Evolutionary conservation across 2,113 vertebrate genomes (phyloP), one percentile per base, ranked within the genome.

Genomic region (Emydura subglobosa): DNA sequence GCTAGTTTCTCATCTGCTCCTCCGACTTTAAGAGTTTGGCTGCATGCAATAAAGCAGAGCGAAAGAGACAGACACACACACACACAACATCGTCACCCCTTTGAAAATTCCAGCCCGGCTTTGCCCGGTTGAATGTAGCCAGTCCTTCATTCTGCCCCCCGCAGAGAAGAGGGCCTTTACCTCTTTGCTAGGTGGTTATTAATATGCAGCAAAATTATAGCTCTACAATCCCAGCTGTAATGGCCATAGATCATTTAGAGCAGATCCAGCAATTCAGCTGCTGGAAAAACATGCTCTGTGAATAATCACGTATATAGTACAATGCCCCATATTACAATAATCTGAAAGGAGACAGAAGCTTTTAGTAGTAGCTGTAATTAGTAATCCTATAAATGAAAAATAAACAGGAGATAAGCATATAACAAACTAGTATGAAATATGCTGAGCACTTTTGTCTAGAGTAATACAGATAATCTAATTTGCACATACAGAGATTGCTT

Each of bases 201-300:
- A 98, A 98, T 96, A 97, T 84, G 95, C 94, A 96, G 88, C 96
- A 93, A 98, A 98, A 98, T 98, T 98, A 98, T 92, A 98, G 97
- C 94, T 79, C 85, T 95, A 91, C 95, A 91, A 47, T 5, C 49
- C 95, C 97, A 94, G 91, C 76, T 88, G 91, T 95, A 97, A 97
- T 97, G 95, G 97, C 95, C 95, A 93, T 97, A 95, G 97, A 97
- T 98, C 95, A 92, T 94, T 97, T 93, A 92, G 96, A 97, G 93
- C 74, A 88, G 93, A 97, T 96, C 97, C 94, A 95, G 95, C 93
- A 96, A 95, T 96, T 95, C 95, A 88, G 92, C 94, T 97, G 97
- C 96, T 96, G 95, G 97, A 94, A 96, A 94, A 68, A 76, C 80
- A 93, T 84, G 93, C 42, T 61, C 83, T 59, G 81, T 96, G 97